phyloP scores from a whole-genome alignment of 2,888 invertebrate genomes.

The Callyntrura sp. region DNA sequence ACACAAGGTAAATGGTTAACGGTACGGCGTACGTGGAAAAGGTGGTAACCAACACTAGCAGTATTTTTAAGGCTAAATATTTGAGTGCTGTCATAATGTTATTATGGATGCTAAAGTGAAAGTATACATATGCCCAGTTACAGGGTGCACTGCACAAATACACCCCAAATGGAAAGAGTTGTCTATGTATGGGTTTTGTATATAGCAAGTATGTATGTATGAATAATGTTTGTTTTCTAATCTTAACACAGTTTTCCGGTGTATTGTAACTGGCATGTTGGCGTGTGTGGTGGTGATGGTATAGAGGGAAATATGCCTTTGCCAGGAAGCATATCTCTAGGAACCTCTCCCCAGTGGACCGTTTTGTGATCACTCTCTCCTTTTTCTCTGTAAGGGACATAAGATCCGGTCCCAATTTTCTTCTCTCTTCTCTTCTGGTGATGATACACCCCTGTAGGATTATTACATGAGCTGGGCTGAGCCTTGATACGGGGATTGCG shows the following conservation, averaged over 20 bases:
- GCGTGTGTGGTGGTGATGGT: neutral
- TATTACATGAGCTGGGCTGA: slow-evolving; percentile 64
- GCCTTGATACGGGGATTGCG: slow-evolving; percentile 50
- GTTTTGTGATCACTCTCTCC: slow-evolving; percentile 54
- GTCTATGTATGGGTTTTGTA: neutral
- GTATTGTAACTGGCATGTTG: slow-evolving; percentile 18
- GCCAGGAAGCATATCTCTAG: slow-evolving; percentile 51
- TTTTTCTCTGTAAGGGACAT: slow-evolving; percentile 56
- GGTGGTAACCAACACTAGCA: slow-evolving; percentile 58
- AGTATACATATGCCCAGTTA: slow-evolving; percentile 4
- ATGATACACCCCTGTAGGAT: slow-evolving; percentile 66
- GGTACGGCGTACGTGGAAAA: slow-evolving; percentile 59
- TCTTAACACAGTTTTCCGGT: slow-evolving; percentile 54
- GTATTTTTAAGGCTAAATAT: slow-evolving; percentile 51
- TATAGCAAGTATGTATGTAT: neutral
- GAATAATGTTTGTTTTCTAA: slow-evolving; percentile 73
- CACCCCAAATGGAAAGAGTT: too few relatives aligned
- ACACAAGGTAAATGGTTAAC: slow-evolving; percentile 59
- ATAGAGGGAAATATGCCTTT: slow-evolving; percentile 45
- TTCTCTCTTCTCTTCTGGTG: slow-evolving; percentile 52
- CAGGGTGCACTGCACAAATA: neutral
- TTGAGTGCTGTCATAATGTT: slow-evolving; percentile 50
- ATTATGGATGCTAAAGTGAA: slow-evolving; percentile 44
- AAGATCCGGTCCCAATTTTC: slow-evolving; percentile 71
- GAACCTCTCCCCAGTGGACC: slow-evolving; percentile 70